phyloP scores from a whole-genome alignment of 2,113 vertebrate species.

The Calidris pygmaea region DNA sequence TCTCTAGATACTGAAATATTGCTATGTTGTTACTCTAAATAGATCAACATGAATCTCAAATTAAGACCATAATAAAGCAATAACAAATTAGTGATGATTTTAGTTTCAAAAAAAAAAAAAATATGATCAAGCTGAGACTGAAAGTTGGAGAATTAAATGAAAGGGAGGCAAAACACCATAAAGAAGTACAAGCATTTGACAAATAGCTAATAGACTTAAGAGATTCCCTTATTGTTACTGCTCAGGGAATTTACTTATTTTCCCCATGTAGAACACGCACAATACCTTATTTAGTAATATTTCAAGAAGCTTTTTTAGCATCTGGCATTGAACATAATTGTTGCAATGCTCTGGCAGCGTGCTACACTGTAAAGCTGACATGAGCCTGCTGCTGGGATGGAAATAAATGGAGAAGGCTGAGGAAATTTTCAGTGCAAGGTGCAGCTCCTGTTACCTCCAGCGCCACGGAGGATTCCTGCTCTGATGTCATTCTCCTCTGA shows the following conservation, averaged over 20 bases:
- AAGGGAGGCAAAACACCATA: not conserved
- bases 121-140: not conserved
- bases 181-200: not conserved
- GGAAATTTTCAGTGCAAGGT: not conserved
- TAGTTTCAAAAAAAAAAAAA: not conserved
- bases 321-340: slow-evolving; percentile 1
- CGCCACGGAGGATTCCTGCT: not conserved
- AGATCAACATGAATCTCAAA: not conserved
- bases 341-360: slow-evolving; percentile 28
- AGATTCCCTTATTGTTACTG: not conserved
- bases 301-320: slow-evolving; percentile 39
- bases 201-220: not conserved
- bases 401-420: not conserved
- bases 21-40: not conserved
- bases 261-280: not conserved
- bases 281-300: slow-evolving; percentile 61
- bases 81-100: not conserved
- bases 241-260: slow-evolving; percentile 16
- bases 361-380: not conserved
- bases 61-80: not conserved
- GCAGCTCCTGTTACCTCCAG: not conserved
- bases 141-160: slow-evolving; percentile 6
- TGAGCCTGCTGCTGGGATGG: not conserved
- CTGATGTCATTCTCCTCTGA: not conserved
- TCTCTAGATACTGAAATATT: not conserved